These are phyloP conservation scores for Corticium candelabrum DNA, from an alignment of 37 sponge, comb jelly and placozoan genomes.

Conservation along the genomic window DNA sequence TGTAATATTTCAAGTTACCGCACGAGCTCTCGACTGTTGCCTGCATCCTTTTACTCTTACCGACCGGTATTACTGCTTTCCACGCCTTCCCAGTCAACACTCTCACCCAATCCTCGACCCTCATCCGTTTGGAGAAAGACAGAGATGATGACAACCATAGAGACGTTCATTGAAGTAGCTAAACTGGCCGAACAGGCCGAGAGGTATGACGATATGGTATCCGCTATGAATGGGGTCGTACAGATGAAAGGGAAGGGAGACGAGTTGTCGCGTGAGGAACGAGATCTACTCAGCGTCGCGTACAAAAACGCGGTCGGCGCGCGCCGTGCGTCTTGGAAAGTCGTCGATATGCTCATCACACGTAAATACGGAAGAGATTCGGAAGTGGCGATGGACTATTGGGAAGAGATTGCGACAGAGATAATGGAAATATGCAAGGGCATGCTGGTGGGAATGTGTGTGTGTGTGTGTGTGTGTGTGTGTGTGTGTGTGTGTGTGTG, in stretches of 20 bases:
- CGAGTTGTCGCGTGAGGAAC: conserved; percentile 45
- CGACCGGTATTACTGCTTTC: too few species aligned
- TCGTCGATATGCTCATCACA: too few species aligned
- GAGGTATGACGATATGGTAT: conserved; percentile 45
- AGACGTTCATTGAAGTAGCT: conserved; percentile 12
- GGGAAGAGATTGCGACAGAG: conserved; percentile 62
- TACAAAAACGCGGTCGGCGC: conserved; percentile 85
- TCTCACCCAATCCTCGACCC: too few species aligned
- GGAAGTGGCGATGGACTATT: conserved; percentile 29
- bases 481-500: too few species aligned
- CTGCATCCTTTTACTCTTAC: neutral
- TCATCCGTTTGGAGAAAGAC: too few species aligned
- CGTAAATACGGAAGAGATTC: conserved; percentile 23
- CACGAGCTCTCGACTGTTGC: too few species aligned
- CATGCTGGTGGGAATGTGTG: conserved; percentile 24
- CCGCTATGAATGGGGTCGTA: conserved; percentile 19
- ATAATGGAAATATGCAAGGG: conserved; percentile 51
- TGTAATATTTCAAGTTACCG: too few species aligned
- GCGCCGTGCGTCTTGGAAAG: conserved; percentile 65
- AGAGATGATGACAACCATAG: neutral
- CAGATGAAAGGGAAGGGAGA: neutral
- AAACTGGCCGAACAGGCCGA: conserved; percentile 43
- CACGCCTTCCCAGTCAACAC: too few species aligned
- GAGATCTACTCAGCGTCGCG: conserved; percentile 79
- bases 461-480: too few species aligned